phyloP scores from a whole-genome alignment of 2,888 invertebrate genomes.

The Conus canariensis region DNA sequence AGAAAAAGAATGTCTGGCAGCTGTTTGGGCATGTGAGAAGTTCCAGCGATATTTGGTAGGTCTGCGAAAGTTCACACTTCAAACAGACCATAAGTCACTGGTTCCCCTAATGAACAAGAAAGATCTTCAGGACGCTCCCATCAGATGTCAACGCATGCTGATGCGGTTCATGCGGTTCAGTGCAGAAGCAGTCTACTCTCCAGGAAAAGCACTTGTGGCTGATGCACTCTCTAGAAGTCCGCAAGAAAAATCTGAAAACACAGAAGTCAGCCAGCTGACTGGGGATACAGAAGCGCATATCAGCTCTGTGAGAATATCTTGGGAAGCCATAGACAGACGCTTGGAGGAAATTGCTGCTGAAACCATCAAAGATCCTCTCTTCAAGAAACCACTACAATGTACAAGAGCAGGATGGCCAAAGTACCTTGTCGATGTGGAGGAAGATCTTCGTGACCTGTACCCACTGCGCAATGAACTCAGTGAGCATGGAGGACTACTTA shows the following conservation, averaged over 20 bases:
- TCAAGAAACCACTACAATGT: not conserved
- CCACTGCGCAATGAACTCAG: not conserved
- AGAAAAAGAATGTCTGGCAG: not conserved
- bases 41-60: slow-evolving; percentile 25
- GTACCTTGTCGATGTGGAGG: not conserved
- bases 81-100: slow-evolving; percentile 36
- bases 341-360: not conserved
- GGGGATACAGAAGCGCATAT: not conserved
- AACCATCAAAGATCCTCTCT: not conserved
- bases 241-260: not conserved
- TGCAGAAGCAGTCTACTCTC: not conserved
- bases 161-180: slow-evolving; percentile 28
- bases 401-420: not conserved
- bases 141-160: slow-evolving; percentile 30
- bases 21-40: slow-evolving; percentile 19
- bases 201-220: slow-evolving; percentile 6
- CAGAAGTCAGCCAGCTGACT: not conserved
- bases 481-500: not conserved
- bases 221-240: slow-evolving; percentile 19
- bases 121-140: not conserved
- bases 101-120: slow-evolving; percentile 26
- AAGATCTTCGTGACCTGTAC: not conserved
- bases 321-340: not conserved
- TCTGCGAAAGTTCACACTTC: not conserved
- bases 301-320: not conserved